Percentiles rank a stretch among this genome's conserved stretches.
These are phyloP conservation scores for Spodoptera litura DNA, from an alignment of 1,140 invertebrate species.

Conservation along the genomic window DNA sequence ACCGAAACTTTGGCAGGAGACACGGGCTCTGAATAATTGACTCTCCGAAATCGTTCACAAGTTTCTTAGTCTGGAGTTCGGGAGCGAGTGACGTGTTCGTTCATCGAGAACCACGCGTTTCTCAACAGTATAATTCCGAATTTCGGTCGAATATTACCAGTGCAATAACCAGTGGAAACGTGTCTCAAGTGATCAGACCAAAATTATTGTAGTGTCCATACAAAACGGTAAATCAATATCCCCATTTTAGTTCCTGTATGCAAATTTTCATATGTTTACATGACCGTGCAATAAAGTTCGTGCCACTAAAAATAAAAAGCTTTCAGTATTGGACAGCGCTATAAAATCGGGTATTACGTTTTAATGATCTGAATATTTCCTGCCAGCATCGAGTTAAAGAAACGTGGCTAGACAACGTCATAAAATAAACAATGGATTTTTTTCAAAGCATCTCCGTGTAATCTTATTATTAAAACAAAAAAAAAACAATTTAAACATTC, in stretches of 20 bases:
- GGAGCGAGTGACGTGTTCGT: constrained; percentile 64
- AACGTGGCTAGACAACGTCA: constrained; percentile 34
- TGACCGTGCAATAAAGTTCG: constrained; percentile 38
- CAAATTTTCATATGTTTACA: constrained; percentile 42
- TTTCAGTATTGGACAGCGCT: constrained; percentile 31
- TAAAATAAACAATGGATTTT: constrained; percentile 31
- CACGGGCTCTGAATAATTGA: constrained; percentile 75
- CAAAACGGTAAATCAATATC: constrained; percentile 12
- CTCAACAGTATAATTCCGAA: constrained; percentile 43
- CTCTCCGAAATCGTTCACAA: constrained; percentile 75
- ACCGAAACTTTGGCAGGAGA: constrained; percentile 82
- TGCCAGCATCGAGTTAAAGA: constrained; percentile 31
- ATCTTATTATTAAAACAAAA: constrained; percentile 11
- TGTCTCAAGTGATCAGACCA: neutral
- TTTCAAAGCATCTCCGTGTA: neutral
- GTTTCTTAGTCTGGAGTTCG: constrained; percentile 80
- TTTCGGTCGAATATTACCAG: constrained; percentile 42
- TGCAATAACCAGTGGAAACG: constrained; percentile 31
- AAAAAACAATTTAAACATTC: constrained; percentile 1
- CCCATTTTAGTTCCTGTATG: neutral
- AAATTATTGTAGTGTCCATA: neutral
- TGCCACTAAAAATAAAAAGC: constrained; percentile 41
- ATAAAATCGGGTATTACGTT: constrained; percentile 45
- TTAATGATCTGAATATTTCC: constrained; percentile 47
- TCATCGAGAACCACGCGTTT: constrained; percentile 49